Evolutionary conservation across 2,113 vertebrate species (phyloP).

Genomic region (Regulus satrapa): DNA sequence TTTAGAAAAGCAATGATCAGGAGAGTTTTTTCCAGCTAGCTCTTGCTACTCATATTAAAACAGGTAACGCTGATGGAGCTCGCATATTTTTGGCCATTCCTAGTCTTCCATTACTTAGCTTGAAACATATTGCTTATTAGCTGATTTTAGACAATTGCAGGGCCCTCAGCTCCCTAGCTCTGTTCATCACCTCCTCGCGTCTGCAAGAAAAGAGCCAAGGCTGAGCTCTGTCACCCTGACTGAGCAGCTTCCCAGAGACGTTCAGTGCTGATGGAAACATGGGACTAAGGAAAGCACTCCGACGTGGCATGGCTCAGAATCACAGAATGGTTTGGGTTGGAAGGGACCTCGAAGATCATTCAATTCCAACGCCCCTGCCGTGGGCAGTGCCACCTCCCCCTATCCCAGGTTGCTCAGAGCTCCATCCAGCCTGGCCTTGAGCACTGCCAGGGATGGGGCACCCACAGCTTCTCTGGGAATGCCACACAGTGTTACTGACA

Average conservation of each 20-base stretch:
- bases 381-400: fast-evolving
- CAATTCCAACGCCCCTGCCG: background rate
- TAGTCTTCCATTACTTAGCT: background rate
- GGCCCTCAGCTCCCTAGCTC: background rate
- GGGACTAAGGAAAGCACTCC: background rate
- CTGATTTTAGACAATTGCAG: background rate
- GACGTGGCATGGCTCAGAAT: background rate
- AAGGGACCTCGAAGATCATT: background rate
- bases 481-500: background rate
- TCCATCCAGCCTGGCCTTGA: background rate
- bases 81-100: background rate
- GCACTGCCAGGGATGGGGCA: background rate
- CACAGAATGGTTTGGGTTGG: background rate
- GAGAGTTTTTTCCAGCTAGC: background rate
- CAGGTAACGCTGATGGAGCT: background rate
- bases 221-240: background rate
- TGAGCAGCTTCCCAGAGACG: background rate
- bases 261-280: background rate
- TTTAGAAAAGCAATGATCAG: background rate
- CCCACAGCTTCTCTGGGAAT: background rate
- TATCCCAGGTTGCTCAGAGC: background rate
- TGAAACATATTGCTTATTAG: background rate
- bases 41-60: background rate
- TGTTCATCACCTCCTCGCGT: background rate
- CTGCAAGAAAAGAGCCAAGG: background rate